Evolutionary conservation across 2,113 vertebrate genomes (phyloP).

Genomic region (Oriolus oriolus): DNA sequence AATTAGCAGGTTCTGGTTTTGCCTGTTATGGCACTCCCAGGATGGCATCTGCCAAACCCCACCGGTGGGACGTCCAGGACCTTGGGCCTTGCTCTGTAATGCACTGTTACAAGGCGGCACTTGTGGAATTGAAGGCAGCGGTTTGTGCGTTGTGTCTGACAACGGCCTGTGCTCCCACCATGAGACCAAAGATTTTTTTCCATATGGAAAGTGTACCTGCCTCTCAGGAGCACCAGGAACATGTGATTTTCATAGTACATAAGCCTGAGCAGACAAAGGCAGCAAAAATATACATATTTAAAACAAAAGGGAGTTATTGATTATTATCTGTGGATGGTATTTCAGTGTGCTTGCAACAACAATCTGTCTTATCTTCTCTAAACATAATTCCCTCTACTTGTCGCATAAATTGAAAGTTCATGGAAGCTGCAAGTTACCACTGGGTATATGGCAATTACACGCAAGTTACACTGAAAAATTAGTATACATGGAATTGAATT

Average conservation of each 20-base stretch:
- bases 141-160: fast-evolving
- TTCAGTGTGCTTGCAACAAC: neutral
- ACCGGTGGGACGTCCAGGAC: fast-evolving
- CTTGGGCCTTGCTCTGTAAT: neutral
- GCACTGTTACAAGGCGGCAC: fast-evolving
- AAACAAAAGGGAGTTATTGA: neutral
- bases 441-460: neutral
- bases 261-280: neutral
- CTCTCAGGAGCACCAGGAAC: neutral
- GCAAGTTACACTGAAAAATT: neutral
- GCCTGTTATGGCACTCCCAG: neutral
- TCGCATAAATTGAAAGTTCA: neutral
- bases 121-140: neutral
- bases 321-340: fast-evolving
- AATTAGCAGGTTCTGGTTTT: neutral
- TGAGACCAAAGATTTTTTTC: neutral
- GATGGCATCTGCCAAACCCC: neutral
- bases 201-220: neutral
- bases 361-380: neutral
- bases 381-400: neutral
- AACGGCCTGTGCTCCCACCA: neutral
- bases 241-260: neutral
- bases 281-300: neutral
- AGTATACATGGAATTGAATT: neutral
- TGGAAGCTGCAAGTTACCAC: neutral